These are phyloP conservation scores for Yponomeuta cagnagella DNA, from an alignment of 2,888 invertebrate genomes.

Conservation along the genomic window DNA sequence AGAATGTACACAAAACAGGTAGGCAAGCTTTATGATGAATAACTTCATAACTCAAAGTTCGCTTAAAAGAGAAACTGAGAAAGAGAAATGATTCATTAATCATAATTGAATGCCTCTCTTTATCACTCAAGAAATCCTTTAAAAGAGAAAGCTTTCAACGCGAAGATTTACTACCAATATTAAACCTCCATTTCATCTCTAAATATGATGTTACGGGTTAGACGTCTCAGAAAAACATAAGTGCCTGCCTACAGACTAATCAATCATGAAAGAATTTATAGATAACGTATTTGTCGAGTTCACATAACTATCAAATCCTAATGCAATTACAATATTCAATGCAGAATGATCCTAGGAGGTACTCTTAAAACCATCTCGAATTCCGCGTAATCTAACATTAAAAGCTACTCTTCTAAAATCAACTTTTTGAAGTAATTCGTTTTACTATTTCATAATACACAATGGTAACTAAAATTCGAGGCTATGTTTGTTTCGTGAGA, in stretches of 20 bases:
- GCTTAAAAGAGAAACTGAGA: neutral
- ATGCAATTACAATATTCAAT: constrained; percentile 1
- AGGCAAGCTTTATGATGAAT: neutral
- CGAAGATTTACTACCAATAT: neutral
- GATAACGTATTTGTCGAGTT: neutral
- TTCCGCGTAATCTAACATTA: no score
- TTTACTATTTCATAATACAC: no score
- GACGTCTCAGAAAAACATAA: neutral
- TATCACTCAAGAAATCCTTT: neutral
- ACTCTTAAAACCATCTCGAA: neutral
- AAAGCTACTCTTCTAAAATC: no score
- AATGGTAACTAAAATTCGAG: neutral
- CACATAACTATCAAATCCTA: neutral
- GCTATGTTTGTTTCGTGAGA: neutral
- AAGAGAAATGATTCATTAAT: neutral
- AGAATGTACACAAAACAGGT: no score
- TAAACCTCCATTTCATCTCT: neutral
- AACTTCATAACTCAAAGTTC: neutral
- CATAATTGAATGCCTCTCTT: neutral
- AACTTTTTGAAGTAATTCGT: no score
- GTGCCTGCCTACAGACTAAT: neutral
- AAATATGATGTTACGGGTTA: neutral
- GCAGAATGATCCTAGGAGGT: neutral
- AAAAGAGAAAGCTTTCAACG: neutral
- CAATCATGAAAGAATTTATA: neutral